Conservation (phyloP, 2,113 vertebrate species). For the Muntiacus muntjak region DNA sequence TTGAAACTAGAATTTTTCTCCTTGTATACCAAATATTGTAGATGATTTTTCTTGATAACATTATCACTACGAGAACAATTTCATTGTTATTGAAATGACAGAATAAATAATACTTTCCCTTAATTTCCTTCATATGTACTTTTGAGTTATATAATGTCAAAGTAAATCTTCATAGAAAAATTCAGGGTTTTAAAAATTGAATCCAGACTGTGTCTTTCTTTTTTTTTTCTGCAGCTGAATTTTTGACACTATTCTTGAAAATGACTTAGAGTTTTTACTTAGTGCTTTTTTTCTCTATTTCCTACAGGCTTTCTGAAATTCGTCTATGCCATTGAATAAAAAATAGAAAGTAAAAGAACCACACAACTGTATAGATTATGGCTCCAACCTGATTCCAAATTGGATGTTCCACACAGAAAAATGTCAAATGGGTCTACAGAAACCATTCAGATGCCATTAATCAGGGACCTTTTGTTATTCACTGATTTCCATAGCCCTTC, state of each 20-base stretch:
- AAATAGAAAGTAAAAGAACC: constrained; percentile 59
- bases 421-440: background rate
- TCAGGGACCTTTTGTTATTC: constrained; percentile 10
- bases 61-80: background rate
- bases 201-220: background rate
- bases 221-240: background rate
- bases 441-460: constrained; percentile 36
- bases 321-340: constrained; percentile 45
- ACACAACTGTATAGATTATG: constrained; percentile 17
- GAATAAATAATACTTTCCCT: background rate
- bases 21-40: background rate
- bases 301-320: constrained; percentile 34
- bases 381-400: constrained; percentile 35
- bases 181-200: background rate
- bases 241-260: constrained; percentile 22
- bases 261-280: background rate
- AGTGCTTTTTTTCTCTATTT: constrained; percentile 47
- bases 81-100: background rate
- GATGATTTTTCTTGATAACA: background rate
- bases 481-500: constrained; percentile 60
- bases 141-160: background rate
- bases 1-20: background rate
- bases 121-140: constrained; percentile 30
- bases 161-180: constrained; percentile 30
- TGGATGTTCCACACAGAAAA: background rate